Evolutionary conservation across 1,140 invertebrate genomes (phyloP), one percentile per base, ranked within the genome.

Genomic region (Hermatobates lingyangjiaoensis): DNA sequence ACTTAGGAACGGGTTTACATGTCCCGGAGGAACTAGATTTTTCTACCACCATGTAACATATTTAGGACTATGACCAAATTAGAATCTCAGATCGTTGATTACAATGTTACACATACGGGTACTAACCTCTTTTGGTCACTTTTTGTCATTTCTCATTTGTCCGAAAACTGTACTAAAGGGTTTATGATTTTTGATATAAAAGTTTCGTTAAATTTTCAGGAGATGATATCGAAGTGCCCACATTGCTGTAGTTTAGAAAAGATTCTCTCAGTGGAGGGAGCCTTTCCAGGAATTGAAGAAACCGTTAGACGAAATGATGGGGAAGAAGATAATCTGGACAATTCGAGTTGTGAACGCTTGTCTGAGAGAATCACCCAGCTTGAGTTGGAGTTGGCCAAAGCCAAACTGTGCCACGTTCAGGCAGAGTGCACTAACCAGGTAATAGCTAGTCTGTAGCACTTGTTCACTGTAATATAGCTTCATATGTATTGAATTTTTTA

Each of bases 351-450:
- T 61, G 14, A 57, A 56, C 66, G 66, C 3, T 62, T 54, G 27
- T 67, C 74, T 51, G 77, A 84, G 58, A 74, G 84, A 56, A 79
- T 96, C 49, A 74, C 86, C 12, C 90, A 95, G 65, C 68, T 98
- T 23, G 94, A 98, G 64, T 69, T 97, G 45, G 93, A 98, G 63
- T 68, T 98, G 51, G 94, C 93, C 2, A 86, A 93, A 64, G 92
- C 93, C 0, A 98, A 98, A 64, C 71, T 98, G 55, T 91, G 90
- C 0, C 80, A 96, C 50, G 95, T 98, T 2, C 91, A 98, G 70
- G 86, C 91, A 0, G 87, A 97, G 68, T 98, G 94, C 70, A 80
- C 83, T 60, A 96, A 93, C 72, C 90, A 95, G 73, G 85, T 85
- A 58, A 45, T 28, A 48, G 34, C 26, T 38, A 48, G 40, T 18